Evolutionary conservation across 2,113 vertebrate genomes (phyloP), one percentile per base, ranked within the genome.

Genomic region (Cinclus cinclus): DNA sequence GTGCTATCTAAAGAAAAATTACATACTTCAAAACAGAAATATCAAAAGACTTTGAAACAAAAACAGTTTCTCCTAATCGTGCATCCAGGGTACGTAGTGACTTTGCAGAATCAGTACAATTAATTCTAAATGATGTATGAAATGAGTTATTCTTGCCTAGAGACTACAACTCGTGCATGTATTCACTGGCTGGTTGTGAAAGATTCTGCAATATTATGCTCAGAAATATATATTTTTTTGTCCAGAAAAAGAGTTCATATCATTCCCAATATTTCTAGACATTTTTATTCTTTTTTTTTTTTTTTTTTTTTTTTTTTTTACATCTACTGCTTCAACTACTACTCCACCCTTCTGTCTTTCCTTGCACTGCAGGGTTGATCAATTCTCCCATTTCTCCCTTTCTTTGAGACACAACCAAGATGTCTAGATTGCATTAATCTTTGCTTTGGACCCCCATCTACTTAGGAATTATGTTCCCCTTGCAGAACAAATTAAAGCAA

Each of bases 121-220:
- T 95, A 93, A 49, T 75, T 93, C 27, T 94, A 91, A 96, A 96
- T 93, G 39, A 50, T 52, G 70, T 77, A 91, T 87, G 64, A 95
- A 96, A 95, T 87, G 52, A 75, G 44, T 49, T 83, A 89, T 93
- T 60, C 24, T 71, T 95, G 39, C 50, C 70, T 77, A 83, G 88
- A 96, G 56, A 95, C 73, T 91, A 58, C 67, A 92, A 46, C n/a
- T 80, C 30, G 5, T 44, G 55, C 39, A 44, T 89, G 52, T 39
- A 87, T n/a, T 89, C 63, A 70, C n/a, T 63, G 75, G 3, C 53
- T 90, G 60, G n/a, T 74, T 90, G 64, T 83, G 77, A 94, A 97
- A 92, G 58, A 46, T 58, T 30, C 44, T 83, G 35, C 49, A 91
- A 81, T 89, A 68, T 49, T 92, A 75, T 75, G 46, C 68, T 94